A percentile compares a stretch with the other conserved stretches of the same genome.
phyloP scores from a whole-genome alignment of 2,888 invertebrate species.

The Troides oblongomaculatus region DNA sequence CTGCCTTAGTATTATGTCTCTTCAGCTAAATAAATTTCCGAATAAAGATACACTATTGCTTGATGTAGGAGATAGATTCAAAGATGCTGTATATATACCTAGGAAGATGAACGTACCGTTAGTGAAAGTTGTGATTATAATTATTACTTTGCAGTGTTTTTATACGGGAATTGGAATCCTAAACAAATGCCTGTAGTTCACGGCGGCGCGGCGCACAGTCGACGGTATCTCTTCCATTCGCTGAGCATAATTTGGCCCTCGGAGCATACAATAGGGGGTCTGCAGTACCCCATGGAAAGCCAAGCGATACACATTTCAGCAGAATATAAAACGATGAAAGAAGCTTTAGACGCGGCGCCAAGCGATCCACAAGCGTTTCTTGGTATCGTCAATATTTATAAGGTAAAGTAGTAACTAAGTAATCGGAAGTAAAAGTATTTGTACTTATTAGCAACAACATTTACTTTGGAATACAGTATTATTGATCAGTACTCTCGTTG shows the following conservation, averaged over 20 bases:
- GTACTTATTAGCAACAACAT: too few relatives aligned
- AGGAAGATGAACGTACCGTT: neutral
- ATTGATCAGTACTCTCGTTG: too few relatives aligned
- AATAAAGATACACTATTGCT: too few relatives aligned
- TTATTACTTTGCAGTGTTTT: slow-evolving; percentile 45
- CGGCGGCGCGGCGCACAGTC: slow-evolving; percentile 61
- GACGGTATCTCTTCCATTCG: slow-evolving; percentile 62
- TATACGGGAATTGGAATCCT: slow-evolving; percentile 51
- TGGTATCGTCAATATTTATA: slow-evolving; percentile 54
- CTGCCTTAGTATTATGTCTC: too few relatives aligned
- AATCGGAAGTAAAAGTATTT: too few relatives aligned
- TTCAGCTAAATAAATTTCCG: too few relatives aligned
- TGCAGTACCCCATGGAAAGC: slow-evolving; percentile 58
- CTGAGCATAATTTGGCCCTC: slow-evolving; percentile 58
- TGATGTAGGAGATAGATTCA: too few relatives aligned
- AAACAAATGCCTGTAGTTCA: slow-evolving; percentile 49
- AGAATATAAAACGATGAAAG: slow-evolving; percentile 48
- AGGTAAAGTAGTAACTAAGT: slow-evolving; percentile 39
- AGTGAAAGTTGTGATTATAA: neutral
- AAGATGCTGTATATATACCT: neutral
- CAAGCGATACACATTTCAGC: slow-evolving; percentile 58
- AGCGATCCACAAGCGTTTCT: slow-evolving; percentile 58
- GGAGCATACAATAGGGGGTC: slow-evolving; percentile 54
- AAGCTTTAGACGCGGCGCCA: slow-evolving; percentile 46
- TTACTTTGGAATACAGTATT: too few relatives aligned